Base-by-base conservation (phyloP, 2,113 vertebrate genomes). In the Anarrhichthys ocellatus region DNA sequence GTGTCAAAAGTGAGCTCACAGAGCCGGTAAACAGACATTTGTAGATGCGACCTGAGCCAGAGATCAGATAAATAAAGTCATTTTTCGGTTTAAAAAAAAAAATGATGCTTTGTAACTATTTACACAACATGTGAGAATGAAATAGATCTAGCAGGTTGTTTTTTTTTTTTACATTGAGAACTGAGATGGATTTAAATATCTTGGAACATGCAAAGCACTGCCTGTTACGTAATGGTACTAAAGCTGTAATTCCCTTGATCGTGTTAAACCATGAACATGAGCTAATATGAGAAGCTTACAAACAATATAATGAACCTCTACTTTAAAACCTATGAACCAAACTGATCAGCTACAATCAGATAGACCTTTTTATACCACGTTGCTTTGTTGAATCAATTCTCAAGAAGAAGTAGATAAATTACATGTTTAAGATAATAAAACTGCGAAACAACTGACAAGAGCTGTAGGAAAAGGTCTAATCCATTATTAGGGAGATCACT, bases 11-110 rank as follows among this genome's bases (percentile, higher is more conserved):
- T 65, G 98, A 99, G 97, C 98, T 99, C 96, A 99, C 98, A 87
- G 98, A 99, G 96, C 98, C 98, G 83, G 98, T 99, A 97, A 99
- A 99, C 95, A 99, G 97, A 96, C 98, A 99, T 96, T 99, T 99
- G 95, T 99, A 99, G 94, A 99, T 99, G 78, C 98, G 98, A 95
- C 98, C 98, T 99, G 80, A 58, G 3, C 75, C 0, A 81, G 22
- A 81, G 1, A 87, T 0, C 36, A 73, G 17, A 72, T 14, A 7
- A 68, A 80, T 27, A 18, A 2, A 52, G 7, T 69, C 0, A 44
- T 42, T 59, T 58, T 27, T 58, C 10, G 4, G 18, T 9, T 20
- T 52, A n/a, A n/a, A n/a, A 2, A 52, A n/a, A n/a, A 10, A 46
- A 13, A 56, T 24, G 0, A 56, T 56, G 52, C 52, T 14, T 58